A percentile compares a stretch with the other conserved stretches of the same genome.
phyloP scores from a whole-genome alignment of 2,113 vertebrate species.

The Hemicordylus capensis region DNA sequence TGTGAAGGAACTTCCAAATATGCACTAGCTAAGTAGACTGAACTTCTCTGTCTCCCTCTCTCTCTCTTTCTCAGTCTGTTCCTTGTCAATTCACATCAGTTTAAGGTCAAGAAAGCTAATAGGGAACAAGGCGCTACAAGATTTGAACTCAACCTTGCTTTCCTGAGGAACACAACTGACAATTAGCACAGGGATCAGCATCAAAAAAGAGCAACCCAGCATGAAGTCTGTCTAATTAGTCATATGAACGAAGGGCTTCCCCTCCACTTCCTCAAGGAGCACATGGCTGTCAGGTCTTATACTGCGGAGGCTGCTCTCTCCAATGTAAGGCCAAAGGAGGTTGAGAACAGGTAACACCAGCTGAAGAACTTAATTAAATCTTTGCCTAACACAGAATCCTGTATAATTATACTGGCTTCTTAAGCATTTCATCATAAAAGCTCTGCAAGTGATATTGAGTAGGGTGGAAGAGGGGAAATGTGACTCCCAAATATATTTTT shows the following conservation, averaged over 20 bases:
- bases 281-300: slow-evolving; percentile 84
- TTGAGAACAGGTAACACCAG: slow-evolving; percentile 63
- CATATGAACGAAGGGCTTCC: slow-evolving; percentile 94
- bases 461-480: slow-evolving; percentile 5
- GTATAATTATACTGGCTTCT: neutral
- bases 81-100: slow-evolving; percentile 80
- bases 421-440: rapidly evolving
- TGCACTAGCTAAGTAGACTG: slow-evolving; percentile 29
- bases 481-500: neutral
- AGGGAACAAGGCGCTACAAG: slow-evolving; percentile 75
- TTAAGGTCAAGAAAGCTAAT: slow-evolving; percentile 74
- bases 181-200: slow-evolving; percentile 91
- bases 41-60: slow-evolving; percentile 40
- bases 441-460: neutral
- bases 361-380: slow-evolving; percentile 25
- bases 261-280: slow-evolving; percentile 78
- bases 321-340: slow-evolving; percentile 55
- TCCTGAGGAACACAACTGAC: slow-evolving; percentile 81
- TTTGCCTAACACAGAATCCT: neutral
- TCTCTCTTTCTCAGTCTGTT: slow-evolving; percentile 71
- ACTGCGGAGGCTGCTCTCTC: slow-evolving; percentile 55
- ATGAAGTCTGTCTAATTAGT: slow-evolving; percentile 97
- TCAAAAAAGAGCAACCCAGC: slow-evolving; percentile 95
- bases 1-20: slow-evolving; percentile 34
- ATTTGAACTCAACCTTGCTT: slow-evolving; percentile 93